A percentile compares a stretch with the other conserved stretches of the same genome.
Evolutionary conservation across 2,888 invertebrate species (phyloP).

Genomic region (Nebria salina): DNA sequence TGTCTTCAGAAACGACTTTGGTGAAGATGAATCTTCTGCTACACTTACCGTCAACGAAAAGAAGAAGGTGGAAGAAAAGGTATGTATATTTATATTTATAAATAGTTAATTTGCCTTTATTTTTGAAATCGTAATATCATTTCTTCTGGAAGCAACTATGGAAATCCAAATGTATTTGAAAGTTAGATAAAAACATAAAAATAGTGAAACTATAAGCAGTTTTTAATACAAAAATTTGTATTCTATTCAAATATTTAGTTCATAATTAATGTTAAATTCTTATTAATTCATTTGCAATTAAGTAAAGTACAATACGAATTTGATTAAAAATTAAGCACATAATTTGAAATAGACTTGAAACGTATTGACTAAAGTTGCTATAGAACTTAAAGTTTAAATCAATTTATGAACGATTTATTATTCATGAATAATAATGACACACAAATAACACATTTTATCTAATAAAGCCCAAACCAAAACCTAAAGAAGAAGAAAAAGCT

Average conservation of each 20-base stretch:
- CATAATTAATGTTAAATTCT: too few species aligned
- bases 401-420: not conserved
- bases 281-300: too few species aligned
- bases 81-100: conserved; percentile 37
- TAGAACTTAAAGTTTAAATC: too few species aligned
- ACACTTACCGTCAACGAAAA: conserved; percentile 78
- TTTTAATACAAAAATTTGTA: too few species aligned
- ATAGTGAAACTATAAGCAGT: conserved; percentile 2
- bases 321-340: too few species aligned
- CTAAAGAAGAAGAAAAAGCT: conserved; percentile 48
- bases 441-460: conserved; percentile 3
- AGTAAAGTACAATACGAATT: too few species aligned
- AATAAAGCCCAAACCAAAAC: conserved; percentile 20
- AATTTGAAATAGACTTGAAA: too few species aligned
- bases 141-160: too few species aligned
- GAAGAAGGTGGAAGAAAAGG: conserved; percentile 66
- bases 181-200: not conserved
- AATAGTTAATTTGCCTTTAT: not conserved
- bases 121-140: too few species aligned
- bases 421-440: not conserved
- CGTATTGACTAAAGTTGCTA: too few species aligned
- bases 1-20: conserved; percentile 89
- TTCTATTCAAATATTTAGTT: too few species aligned
- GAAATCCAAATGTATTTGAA: not conserved
- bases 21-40: conserved; percentile 88